Conservation (phyloP, 1,140 invertebrate species). For the Macrostomum lignano region DNA sequence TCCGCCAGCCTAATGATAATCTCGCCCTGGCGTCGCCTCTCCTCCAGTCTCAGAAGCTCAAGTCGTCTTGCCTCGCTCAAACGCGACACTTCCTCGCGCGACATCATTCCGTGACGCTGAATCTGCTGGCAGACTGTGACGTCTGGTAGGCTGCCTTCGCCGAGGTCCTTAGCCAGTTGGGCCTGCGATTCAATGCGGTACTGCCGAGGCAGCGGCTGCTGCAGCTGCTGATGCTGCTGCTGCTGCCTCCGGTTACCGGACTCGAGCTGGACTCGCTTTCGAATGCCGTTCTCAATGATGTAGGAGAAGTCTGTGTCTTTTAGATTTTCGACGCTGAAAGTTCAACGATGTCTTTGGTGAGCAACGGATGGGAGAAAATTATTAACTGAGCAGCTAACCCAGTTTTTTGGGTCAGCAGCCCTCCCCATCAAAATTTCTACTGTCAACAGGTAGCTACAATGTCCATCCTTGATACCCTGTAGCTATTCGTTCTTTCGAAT, state of each 20-base stretch:
- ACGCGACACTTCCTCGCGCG: neutral
- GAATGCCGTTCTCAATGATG: slow-evolving; percentile 6
- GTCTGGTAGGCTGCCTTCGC: slow-evolving; percentile 2
- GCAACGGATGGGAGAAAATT: too few species aligned
- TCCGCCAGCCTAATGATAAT: slow-evolving; percentile 6
- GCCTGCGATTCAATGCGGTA: neutral
- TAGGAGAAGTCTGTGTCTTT: neutral
- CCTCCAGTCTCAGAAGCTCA: neutral
- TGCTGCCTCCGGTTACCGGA: too few species aligned
- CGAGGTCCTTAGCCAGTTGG: neutral
- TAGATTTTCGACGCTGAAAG: too few species aligned
- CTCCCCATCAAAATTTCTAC: too few species aligned
- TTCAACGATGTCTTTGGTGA: too few species aligned
- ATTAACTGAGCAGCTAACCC: too few species aligned
- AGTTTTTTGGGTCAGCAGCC: too few species aligned
- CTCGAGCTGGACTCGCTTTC: slow-evolving; percentile 1
- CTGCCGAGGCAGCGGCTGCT: neutral
- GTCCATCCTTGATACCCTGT: too few species aligned
- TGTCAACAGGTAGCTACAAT: too few species aligned
- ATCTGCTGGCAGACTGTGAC: neutral
- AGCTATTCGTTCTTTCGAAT: too few species aligned
- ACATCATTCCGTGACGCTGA: neutral
- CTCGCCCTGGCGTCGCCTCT: slow-evolving; percentile 1
- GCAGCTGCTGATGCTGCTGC: too few species aligned
- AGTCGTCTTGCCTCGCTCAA: slow-evolving; percentile 1